Percentiles rank a stretch among this genome's conserved stretches.
Conservation (phyloP, 2,888 invertebrate species). For the Hyposoter didymator region DNA sequence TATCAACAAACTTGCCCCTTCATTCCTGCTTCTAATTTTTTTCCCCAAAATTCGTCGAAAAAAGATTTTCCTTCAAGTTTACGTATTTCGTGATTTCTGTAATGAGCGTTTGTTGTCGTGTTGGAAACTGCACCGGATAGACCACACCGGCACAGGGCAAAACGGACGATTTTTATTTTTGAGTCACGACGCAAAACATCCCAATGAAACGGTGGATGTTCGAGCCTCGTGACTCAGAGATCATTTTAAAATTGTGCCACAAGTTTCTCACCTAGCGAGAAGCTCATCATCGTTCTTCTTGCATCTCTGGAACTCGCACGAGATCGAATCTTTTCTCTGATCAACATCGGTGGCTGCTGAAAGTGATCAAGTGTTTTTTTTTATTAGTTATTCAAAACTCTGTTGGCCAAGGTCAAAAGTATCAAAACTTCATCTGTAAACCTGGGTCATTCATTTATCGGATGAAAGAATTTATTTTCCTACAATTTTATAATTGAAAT, state of each 20-base stretch:
- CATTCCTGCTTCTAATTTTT: not conserved
- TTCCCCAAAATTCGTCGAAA: not conserved
- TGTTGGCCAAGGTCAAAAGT: not conserved
- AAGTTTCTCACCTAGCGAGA: slow-evolving; percentile 28
- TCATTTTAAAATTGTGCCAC: not conserved
- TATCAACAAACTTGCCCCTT: too few relatives aligned
- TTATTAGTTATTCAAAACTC: not conserved
- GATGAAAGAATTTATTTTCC: too few relatives aligned
- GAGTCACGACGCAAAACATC: slow-evolving; percentile 43
- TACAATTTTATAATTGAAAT: too few relatives aligned
- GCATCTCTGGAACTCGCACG: not conserved
- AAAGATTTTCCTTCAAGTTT: not conserved
- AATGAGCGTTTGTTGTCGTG: slow-evolving; percentile 24
- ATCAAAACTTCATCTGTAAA: too few relatives aligned
- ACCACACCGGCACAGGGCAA: slow-evolving; percentile 52
- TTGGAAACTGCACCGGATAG: slow-evolving; percentile 59
- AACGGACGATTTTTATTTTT: slow-evolving; percentile 53
- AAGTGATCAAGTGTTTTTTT: not conserved
- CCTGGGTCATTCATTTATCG: too few relatives aligned
- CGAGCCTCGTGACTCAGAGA: slow-evolving; percentile 27
- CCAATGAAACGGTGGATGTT: slow-evolving; percentile 19
- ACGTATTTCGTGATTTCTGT: not conserved
- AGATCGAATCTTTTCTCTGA: not conserved
- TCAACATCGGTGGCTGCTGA: not conserved
- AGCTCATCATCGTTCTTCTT: not conserved